Evolutionary conservation across 2,888 invertebrate genomes (phyloP).

Genomic region (Polydrusus pterygomalis): DNA sequence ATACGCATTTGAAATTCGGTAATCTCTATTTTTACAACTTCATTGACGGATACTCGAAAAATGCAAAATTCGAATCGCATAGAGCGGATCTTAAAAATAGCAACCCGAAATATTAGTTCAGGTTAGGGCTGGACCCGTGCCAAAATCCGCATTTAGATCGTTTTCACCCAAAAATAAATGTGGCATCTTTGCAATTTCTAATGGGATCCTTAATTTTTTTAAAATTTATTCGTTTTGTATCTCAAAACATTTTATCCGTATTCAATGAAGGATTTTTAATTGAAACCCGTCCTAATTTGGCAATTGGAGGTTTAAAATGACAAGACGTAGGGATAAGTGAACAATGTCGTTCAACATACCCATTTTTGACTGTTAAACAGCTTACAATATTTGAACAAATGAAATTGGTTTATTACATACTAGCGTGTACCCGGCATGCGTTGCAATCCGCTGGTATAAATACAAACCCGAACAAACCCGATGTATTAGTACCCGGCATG

Average conservation of each 20-base stretch:
- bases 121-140: constrained; percentile 39
- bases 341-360: too few species aligned
- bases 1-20: background rate
- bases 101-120: constrained; percentile 29
- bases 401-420: too few species aligned
- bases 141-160: constrained; percentile 43
- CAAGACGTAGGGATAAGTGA: too few species aligned
- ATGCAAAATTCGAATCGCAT: constrained; percentile 31
- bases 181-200: constrained; percentile 36
- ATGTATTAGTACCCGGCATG: too few species aligned
- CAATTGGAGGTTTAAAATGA: too few species aligned
- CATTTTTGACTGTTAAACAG: too few species aligned
- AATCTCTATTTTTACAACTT: constrained; percentile 26
- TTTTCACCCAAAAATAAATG: constrained; percentile 47
- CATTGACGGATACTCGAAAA: constrained; percentile 23
- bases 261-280: too few species aligned
- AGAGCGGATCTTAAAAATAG: constrained; percentile 41
- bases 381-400: too few species aligned
- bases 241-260: background rate
- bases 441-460: too few species aligned
- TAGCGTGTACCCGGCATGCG: too few species aligned
- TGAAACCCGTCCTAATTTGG: too few species aligned
- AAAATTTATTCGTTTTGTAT: background rate
- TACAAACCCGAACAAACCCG: too few species aligned
- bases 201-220: constrained; percentile 17